These are phyloP conservation scores for Ciona savignyi DNA, from an alignment of 23 tunicate species.

Conservation along the genomic window DNA sequence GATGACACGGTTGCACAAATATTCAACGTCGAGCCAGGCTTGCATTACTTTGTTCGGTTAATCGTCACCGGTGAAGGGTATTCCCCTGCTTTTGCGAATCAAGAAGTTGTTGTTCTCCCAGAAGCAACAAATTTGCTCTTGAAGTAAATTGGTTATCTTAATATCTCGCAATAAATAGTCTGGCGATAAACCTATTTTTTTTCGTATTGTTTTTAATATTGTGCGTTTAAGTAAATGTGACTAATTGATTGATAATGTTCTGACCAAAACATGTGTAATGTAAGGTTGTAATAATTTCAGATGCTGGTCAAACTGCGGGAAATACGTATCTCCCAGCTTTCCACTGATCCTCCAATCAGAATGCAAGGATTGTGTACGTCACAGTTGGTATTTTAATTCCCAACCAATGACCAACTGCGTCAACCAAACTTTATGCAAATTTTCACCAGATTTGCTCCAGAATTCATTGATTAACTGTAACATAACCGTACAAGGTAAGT, in stretches of 20 bases:
- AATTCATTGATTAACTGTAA: background rate
- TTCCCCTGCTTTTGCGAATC: background rate
- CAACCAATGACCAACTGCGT: background rate
- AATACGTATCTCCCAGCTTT: background rate
- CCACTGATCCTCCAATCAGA: slow-evolving; percentile 3
- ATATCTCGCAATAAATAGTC: too few species aligned
- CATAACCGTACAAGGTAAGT: background rate
- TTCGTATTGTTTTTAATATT: too few species aligned
- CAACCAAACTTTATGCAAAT: background rate
- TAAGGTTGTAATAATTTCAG: background rate
- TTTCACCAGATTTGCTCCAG: background rate
- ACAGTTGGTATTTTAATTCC: background rate
- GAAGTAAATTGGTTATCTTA: background rate
- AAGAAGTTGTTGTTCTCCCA: background rate
- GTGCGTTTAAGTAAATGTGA: too few species aligned
- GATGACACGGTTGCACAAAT: background rate
- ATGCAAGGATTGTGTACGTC: slow-evolving; percentile 6
- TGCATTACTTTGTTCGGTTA: background rate
- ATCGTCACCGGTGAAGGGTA: background rate
- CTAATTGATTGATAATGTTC: too few species aligned
- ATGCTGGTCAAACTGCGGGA: slow-evolving; percentile 6
- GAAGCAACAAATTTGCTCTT: background rate
- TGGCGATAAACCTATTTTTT: too few species aligned
- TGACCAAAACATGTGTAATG: background rate
- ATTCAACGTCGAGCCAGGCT: background rate